phyloP scores from a whole-genome alignment of 2,113 vertebrate species.

The Leptobrachium ailaonicum region DNA sequence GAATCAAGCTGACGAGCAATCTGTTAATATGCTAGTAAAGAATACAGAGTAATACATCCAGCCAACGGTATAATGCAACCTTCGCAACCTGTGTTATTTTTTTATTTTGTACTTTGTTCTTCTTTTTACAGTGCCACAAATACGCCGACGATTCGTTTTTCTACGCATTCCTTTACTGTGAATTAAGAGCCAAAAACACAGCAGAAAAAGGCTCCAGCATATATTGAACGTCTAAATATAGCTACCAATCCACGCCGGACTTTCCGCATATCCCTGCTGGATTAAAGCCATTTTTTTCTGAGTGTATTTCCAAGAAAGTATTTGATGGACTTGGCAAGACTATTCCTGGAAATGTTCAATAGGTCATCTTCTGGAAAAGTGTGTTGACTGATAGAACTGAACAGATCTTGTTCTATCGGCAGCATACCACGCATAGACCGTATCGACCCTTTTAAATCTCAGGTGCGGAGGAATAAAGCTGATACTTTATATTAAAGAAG shows the following conservation, averaged over 20 bases:
- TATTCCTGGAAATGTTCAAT: conserved; percentile 86
- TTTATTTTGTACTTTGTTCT: background rate
- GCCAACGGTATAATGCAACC: background rate
- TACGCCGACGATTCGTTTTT: background rate
- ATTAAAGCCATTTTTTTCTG: conserved; percentile 70
- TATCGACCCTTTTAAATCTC: conserved; percentile 33
- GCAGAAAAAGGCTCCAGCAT: conserved; percentile 19
- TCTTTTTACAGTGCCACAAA: background rate
- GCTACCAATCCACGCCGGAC: conserved; percentile 67
- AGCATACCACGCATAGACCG: background rate
- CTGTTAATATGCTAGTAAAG: too few relatives aligned
- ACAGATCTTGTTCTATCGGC: conserved; percentile 58
- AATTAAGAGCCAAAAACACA: conserved; percentile 14
- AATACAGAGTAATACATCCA: background rate
- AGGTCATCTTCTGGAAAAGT: conserved; percentile 78
- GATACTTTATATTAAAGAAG: conserved; percentile 29
- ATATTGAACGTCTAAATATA: conserved; percentile 36
- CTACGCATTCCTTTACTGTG: conserved; percentile 24
- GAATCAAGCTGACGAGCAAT: too few relatives aligned
- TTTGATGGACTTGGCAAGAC: conserved; percentile 76
- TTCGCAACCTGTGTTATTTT: background rate
- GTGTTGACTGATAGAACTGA: conserved; percentile 65
- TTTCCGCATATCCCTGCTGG: conserved; percentile 71
- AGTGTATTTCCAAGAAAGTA: conserved; percentile 84
- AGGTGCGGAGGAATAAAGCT: background rate